phyloP scores from a whole-genome alignment of 2,888 invertebrate species.

The Ephialtes manifestator region DNA sequence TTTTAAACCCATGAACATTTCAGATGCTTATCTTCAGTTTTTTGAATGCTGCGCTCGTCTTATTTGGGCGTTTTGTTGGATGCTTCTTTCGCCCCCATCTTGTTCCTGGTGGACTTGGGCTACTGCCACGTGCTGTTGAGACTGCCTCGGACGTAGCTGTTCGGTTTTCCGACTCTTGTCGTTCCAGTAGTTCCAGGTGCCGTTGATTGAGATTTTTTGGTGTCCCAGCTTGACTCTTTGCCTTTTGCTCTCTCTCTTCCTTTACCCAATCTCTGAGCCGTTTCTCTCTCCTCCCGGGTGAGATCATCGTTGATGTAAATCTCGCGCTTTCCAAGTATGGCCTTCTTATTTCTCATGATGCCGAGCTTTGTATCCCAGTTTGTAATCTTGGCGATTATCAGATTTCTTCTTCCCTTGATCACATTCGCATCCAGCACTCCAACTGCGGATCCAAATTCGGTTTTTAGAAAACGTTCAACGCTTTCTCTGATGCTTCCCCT shows the following conservation, averaged over 20 bases:
- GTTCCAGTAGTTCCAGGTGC: too few species aligned
- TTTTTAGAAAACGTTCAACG: conserved; percentile 2
- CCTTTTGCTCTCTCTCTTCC: too few species aligned
- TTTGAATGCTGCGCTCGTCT: neutral
- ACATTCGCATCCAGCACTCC: neutral
- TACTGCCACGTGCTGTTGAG: too few species aligned
- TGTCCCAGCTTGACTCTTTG: too few species aligned
- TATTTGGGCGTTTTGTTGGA: neutral
- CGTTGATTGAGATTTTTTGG: too few species aligned
- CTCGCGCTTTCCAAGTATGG: neutral
- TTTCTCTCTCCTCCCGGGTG: too few species aligned
- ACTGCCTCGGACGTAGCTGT: too few species aligned
- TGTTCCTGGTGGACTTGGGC: too few species aligned
- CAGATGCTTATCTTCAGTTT: conserved; percentile 12
- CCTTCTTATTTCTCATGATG: conserved; percentile 12
- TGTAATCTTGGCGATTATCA: neutral
- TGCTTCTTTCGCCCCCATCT: too few species aligned
- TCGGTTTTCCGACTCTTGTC: too few species aligned
- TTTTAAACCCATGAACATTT: conserved; percentile 10
- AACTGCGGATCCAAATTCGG: neutral
- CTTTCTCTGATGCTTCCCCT: neutral
- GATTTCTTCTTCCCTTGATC: neutral
- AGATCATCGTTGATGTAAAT: too few species aligned
- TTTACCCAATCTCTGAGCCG: too few species aligned
- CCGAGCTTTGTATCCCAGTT: neutral